Evolutionary conservation across 2,113 vertebrate genomes (phyloP), one percentile per base, ranked within the genome.

Genomic region (Brachypteracias leptosomus): DNA sequence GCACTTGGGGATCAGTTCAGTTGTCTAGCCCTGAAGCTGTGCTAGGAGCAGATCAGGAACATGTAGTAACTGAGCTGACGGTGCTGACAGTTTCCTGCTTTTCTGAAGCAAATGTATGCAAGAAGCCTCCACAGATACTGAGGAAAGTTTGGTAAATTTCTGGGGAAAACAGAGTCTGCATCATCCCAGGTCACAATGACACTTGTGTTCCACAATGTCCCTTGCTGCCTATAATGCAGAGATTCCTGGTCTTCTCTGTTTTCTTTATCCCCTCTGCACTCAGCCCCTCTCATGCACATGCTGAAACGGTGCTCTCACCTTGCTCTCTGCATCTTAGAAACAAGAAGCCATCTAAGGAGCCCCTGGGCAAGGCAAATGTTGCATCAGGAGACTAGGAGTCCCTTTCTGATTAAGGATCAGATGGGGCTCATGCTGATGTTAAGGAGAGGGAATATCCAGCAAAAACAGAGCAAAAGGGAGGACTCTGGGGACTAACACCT

Each of bases 21-120:
- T 24, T 78, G 35, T 29, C 52, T 61, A 87, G 49, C 25, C 58
- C 42, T 46, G 42, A 87, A 67, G 22, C n/a, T 74, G 42, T 33
- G 10, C n/a, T 46, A 52, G 51, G 31, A 80, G 49, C 31, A 80
- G 74, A 31, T 52, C 42, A 9, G 5, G 55, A 65, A 42, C 59
- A 40, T 1, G 5, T 3, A 73, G 44, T 19, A 79, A 54, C 28
- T 21, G 38, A 59, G 29, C 19, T 0, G 0, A 16, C 25, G 42
- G 63, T 7, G 2, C 47, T 47, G 44, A 75, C 38, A 44, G 35
- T 61, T 66, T 70, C 19, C 8, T 73, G 80, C 31, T 77, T 73
- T 77, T 57, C 63, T 42, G 51, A 66, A 67, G 55, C 44, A 88
- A 36, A 40, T 11, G 18, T 57, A 17, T 57, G 62, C 36, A 66